Evolutionary conservation across 2,888 invertebrate species (phyloP).

Genomic region (Tinea trinotella): DNA sequence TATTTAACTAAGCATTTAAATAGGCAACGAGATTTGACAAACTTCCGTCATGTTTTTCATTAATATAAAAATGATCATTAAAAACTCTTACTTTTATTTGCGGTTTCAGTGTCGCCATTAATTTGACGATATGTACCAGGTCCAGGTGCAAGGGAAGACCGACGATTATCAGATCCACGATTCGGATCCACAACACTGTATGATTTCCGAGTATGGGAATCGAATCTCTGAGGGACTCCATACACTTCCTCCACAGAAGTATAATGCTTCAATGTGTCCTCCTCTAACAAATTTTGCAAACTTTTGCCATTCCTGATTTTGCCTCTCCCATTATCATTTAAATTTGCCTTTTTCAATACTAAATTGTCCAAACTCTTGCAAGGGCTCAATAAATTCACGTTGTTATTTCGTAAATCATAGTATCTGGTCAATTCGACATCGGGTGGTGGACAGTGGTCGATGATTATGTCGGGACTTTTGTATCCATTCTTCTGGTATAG

Average conservation of each 20-base stretch:
- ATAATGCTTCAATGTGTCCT: conserved; percentile 50
- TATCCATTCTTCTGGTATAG: conserved; percentile 21
- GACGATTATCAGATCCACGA: conserved; percentile 39
- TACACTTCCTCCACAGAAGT: conserved; percentile 43
- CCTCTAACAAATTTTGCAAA: conserved; percentile 54
- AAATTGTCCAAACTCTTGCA: conserved; percentile 67
- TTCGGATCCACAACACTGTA: conserved; percentile 54
- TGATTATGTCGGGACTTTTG: conserved; percentile 49
- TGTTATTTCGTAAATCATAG: conserved; percentile 55
- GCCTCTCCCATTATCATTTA: conserved; percentile 31
- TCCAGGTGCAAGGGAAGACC: conserved; percentile 44
- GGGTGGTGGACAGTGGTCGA: conserved; percentile 52
- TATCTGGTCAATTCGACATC: conserved; percentile 51
- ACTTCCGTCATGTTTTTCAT: conserved; percentile 2
- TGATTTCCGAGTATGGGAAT: conserved; percentile 44
- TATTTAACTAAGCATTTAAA: conserved; percentile 29
- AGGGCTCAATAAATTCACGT: conserved; percentile 42
- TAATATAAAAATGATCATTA: background rate
- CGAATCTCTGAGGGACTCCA: conserved; percentile 34
- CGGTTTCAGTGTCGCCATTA: conserved; percentile 33
- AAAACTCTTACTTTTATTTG: conserved; percentile 8
- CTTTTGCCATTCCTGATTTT: conserved; percentile 46
- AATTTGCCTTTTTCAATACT: conserved; percentile 41
- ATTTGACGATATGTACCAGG: conserved; percentile 59
- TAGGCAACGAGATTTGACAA: background rate